phyloP scores from a whole-genome alignment of 2,797 vertebrate genomes.

The Arnoldichthys spilopterus region DNA sequence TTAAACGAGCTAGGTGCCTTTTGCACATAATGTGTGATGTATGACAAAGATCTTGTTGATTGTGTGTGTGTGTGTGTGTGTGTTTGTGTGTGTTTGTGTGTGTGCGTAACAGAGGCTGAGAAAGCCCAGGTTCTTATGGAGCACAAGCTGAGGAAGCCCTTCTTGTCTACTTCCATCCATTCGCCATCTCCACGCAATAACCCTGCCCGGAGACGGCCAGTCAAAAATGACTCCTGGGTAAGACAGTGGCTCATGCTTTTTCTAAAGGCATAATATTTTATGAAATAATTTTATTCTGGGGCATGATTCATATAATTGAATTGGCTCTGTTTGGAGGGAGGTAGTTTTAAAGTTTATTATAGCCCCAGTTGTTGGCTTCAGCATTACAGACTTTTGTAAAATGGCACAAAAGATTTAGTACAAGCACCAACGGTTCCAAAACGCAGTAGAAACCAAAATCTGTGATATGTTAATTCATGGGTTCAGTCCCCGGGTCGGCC shows the following conservation, averaged over 20 bases:
- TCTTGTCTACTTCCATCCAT: conserved; percentile 74
- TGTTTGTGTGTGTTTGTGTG: background rate
- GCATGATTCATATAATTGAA: background rate
- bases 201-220: conserved; percentile 72
- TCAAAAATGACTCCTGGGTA: conserved; percentile 84
- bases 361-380: background rate
- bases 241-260: conserved; percentile 12
- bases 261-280: background rate
- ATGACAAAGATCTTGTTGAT: too few species aligned
- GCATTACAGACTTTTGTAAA: too few species aligned
- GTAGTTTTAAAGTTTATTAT: background rate
- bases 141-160: conserved; percentile 72
- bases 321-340: background rate
- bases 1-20: background rate
- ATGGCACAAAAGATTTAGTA: too few species aligned
- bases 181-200: conserved; percentile 76
- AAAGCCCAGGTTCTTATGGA: conserved; percentile 64
- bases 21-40: background rate
- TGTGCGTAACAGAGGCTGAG: conserved; percentile 61
- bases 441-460: too few species aligned
- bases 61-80: too few species aligned
- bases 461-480: too few species aligned
- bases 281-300: background rate
- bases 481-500: too few species aligned
- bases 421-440: too few species aligned